A percentile compares a stretch with the other conserved stretches of the same genome.
Conservation (phyloP, 2,113 vertebrate genomes). For the Cyanoderma ruficeps region DNA sequence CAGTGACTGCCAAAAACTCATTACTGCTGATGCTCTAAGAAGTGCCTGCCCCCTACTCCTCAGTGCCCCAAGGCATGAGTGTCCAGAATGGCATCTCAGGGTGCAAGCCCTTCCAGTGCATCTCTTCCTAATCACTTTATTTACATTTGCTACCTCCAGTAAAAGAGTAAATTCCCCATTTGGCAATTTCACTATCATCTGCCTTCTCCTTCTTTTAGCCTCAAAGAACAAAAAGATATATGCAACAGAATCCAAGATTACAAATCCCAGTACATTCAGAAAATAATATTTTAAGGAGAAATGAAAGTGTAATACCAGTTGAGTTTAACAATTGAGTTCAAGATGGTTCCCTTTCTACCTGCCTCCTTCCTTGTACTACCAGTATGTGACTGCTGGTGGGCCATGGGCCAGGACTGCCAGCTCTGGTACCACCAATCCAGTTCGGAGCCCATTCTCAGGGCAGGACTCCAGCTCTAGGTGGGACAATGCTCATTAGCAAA, state of each 20-base stretch:
- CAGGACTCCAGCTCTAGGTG: background rate
- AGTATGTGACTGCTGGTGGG: background rate
- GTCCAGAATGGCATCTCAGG: background rate
- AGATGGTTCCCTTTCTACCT: background rate
- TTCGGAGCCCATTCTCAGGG: background rate
- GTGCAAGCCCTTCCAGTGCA: background rate
- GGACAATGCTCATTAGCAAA: background rate
- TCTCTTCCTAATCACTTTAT: background rate
- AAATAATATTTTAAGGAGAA: background rate
- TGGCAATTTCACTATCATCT: background rate
- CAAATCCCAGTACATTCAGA: background rate
- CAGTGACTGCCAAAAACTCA: background rate
- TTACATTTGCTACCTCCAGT: background rate
- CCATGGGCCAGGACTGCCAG: background rate
- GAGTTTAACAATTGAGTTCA: background rate
- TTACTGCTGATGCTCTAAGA: background rate
- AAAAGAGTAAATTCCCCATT: background rate
- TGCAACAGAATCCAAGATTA: background rate
- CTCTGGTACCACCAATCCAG: accelerated
- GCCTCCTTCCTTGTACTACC: background rate
- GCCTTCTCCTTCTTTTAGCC: background rate
- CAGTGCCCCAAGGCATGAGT: background rate
- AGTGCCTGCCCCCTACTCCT: background rate
- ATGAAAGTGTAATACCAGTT: background rate
- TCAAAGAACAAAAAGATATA: background rate